Base-by-base conservation (phyloP, 2,888 invertebrate species). In the Aphidoletes aphidimyza region DNA sequence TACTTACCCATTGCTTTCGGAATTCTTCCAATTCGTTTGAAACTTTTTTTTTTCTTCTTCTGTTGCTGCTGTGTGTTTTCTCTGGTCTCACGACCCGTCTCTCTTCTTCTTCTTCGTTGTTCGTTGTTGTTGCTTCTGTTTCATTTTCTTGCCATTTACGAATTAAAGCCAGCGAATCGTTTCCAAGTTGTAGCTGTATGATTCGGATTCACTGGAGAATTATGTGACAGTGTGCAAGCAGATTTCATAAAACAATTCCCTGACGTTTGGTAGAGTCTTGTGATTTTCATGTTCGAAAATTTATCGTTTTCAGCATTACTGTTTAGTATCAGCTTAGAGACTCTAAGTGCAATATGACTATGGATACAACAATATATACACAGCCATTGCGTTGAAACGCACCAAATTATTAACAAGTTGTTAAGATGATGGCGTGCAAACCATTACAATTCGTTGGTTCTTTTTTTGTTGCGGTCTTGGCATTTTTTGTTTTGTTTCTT, bases 91-190 rank as follows among this genome's bases (percentile, higher is more conserved):
- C n/a, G n/a, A n/a, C n/a, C n/a, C n/a, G n/a, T n/a, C n/a, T n/a
- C n/a, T n/a, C n/a, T n/a, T n/a, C n/a, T n/a, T n/a, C n/a, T n/a
- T n/a, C n/a, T 47, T 47, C 47, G 47, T 14, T 8, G 11, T 14
- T 47, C 19, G 9, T 47, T 47, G 8, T 47, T 19, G 2, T 11
- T 47, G 9, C 19, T 19, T 47, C 2, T 2, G 47, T 47, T 54
- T 22, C 54, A 54, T 54, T 54, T 54, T 54, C 54, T 54, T 54
- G n/a, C n/a, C 54, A 54, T 54, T 22, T n/a, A 54, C 54, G 54
- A 54, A 54, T 54, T 54, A 54, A 54, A 54, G n/a, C 9, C 54
- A 54, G 54, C 54, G 54, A 54, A 54, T 54, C n/a, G 54, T 54
- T 54, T n/a, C 22, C 47, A 19, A 54, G 22, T 54, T n/a, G 3